These are phyloP conservation scores for Strigamia transsilvanica DNA, from an alignment of 2,888 invertebrate species.

Conservation along the genomic window DNA sequence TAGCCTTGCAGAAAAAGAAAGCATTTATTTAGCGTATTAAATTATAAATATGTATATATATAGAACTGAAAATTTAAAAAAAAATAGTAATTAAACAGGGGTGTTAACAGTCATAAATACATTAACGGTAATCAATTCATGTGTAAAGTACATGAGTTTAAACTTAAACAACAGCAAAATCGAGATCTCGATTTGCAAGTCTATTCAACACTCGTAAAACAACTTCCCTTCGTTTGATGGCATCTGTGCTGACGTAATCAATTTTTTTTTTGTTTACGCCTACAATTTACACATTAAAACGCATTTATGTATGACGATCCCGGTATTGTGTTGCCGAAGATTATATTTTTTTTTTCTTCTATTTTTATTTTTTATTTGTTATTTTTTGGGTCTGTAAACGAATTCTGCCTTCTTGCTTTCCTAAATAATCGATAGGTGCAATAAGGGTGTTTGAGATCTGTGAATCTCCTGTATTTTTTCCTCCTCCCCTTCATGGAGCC, in stretches of 20 bases:
- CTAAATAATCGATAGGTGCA: constrained; percentile 44
- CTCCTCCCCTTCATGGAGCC: neutral
- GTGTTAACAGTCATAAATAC: neutral
- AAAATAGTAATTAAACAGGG: neutral
- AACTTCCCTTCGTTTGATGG: neutral
- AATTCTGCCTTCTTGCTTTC: constrained; percentile 10
- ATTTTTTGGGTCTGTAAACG: neutral
- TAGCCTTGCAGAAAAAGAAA: constrained; percentile 43
- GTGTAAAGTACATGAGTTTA: neutral
- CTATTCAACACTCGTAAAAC: constrained; percentile 40
- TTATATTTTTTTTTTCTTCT: neutral
- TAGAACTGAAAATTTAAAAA: neutral
- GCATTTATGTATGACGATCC: neutral
- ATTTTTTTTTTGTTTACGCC: constrained; percentile 14
- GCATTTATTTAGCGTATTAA: constrained; percentile 17
- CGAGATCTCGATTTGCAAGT: constrained; percentile 43
- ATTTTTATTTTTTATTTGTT: no score
- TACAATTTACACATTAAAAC: neutral
- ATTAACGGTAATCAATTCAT: constrained; percentile 36
- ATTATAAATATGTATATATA: neutral
- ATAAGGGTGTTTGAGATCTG: constrained; percentile 36
- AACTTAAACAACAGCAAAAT: constrained; percentile 24
- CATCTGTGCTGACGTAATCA: constrained; percentile 32
- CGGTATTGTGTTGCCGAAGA: neutral
- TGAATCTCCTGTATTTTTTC: constrained; percentile 36